These are phyloP conservation scores for Crocidura indochinensis DNA, from an alignment of 2,797 vertebrate species.

Conservation along the genomic window DNA sequence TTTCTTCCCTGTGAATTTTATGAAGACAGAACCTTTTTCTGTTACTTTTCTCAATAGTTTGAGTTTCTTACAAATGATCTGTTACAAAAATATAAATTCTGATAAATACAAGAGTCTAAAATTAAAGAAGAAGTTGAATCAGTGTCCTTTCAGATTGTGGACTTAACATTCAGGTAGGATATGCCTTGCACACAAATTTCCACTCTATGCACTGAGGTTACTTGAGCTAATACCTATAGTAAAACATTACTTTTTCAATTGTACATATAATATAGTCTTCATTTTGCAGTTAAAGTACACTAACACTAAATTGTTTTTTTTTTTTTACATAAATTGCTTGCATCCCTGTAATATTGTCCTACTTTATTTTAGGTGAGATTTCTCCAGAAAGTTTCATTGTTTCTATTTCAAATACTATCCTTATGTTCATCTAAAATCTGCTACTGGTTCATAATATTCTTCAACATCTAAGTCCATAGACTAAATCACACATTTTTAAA, in stretches of 20 bases:
- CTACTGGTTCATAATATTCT: neutral
- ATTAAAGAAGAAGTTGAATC: neutral
- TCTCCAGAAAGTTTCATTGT: neutral
- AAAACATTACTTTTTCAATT: neutral
- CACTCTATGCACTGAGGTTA: fast-evolving
- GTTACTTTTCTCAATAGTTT: neutral
- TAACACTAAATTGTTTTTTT: neutral
- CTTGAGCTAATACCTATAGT: neutral
- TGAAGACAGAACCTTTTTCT: neutral
- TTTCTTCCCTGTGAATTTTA: neutral
- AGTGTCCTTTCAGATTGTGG: neutral
- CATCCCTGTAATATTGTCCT: neutral
- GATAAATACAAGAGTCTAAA: neutral
- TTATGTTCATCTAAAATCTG: neutral
- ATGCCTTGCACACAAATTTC: fast-evolving
- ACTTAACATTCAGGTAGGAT: neutral
- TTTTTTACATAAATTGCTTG: neutral
- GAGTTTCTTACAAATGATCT: neutral
- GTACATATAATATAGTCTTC: neutral
- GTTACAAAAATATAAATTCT: slow-evolving; percentile 4
- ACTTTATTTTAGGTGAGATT: neutral
- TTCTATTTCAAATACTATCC: neutral
- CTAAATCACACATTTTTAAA: neutral
- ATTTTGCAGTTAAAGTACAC: neutral
- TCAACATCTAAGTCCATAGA: neutral